A percentile compares a stretch with the other conserved stretches of the same genome.
Conservation (phyloP, 2,113 vertebrate species). For the Myotis davidii region DNA sequence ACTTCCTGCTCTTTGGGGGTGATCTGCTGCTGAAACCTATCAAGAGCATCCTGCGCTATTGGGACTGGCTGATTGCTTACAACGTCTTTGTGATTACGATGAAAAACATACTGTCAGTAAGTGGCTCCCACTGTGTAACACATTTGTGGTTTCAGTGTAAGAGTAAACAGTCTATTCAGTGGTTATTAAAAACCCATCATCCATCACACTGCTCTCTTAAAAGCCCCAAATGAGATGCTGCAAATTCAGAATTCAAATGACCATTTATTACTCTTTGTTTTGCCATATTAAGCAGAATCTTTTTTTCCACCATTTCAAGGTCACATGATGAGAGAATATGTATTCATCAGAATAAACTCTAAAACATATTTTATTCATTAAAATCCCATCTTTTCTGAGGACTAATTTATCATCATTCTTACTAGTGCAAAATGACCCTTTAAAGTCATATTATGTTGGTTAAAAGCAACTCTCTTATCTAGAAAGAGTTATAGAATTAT, state of each 20-base stretch:
- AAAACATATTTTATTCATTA: slow-evolving; percentile 29
- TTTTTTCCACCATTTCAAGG: not conserved
- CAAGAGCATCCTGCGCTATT: slow-evolving; percentile 95
- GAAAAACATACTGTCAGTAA: slow-evolving; percentile 98
- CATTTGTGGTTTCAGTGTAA: not conserved
- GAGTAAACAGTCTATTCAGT: not conserved
- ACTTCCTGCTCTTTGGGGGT: slow-evolving; percentile 98
- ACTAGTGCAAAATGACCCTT: not conserved
- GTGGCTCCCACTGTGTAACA: slow-evolving; percentile 38
- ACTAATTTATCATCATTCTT: not conserved
- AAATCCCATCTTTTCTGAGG: not conserved
- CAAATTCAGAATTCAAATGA: not conserved
- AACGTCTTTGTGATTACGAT: slow-evolving; percentile 99
- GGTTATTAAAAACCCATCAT: slow-evolving; percentile 56
- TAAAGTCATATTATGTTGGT: not conserved
- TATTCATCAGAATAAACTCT: slow-evolving; percentile 15
- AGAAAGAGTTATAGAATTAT: not conserved
- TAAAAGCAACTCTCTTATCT: not conserved
- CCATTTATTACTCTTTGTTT: not conserved
- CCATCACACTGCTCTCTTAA: slow-evolving; percentile 18
- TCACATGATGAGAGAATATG: not conserved
- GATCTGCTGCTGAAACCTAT: slow-evolving; percentile 96
- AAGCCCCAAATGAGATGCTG: not conserved
- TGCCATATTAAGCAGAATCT: not conserved
- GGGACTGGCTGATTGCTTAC: slow-evolving; percentile 99